Base-by-base conservation (phyloP, 1,140 invertebrate species). In the Macrobrachium nipponense region DNA sequence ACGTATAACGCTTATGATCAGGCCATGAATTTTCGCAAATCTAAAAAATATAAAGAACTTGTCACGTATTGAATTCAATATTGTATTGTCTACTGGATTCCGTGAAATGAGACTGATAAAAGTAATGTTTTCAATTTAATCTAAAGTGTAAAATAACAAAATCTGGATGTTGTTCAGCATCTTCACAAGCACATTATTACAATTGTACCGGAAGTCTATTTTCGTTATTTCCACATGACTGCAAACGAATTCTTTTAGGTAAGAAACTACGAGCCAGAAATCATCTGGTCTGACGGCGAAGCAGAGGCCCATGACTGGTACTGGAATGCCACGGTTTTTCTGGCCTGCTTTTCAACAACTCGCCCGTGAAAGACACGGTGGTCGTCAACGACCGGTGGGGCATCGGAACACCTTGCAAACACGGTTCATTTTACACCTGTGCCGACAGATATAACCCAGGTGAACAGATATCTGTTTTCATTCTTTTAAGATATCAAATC, bases 261-360 rank as follows among this genome's bases (percentile, higher is more conserved):
- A 59, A 83, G 62, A 5, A 92, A 92, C 70, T 99, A 99, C 90
- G 91, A 95, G 87, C 98, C 98, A 0, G 96, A 97, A 79, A 92
- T 99, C 0, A 91, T 99, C 27, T 99, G 98, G 98, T 96, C 97
- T 0, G 97, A 99, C 91, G 97, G 97, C 0, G 93, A 94, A 80
- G 91, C 91, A 91, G 91, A 91, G 64, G 87, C 90, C 20, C 61
- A 81, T 4, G 90, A 90, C 89, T 92, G 92, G 0, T 99, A 99
- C 90, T 99, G 93, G 93, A 92, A 91, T 64, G 90, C 91, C 0
- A 87, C 82, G 58, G 90, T 91, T 59, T 94, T 93, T 89, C 92
- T 99, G 4, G 95, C 97, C 12, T 99, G 97, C 92, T 99, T 0
- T 99, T 98, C 89, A 99, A 98, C 91, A 95, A 97, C 11, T 98